Conservation (phyloP, 2,113 vertebrate species). For the pig (Sus scrofa) region T2T-Sscrofa CM000817.6:59161501-59162000, state of each 20-base stretch:
- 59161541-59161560: accelerated
- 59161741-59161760: no score
- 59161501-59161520: background rate
- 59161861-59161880: no score
- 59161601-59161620: background rate
- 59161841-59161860: accelerated
- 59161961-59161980: background rate
- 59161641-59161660: background rate
- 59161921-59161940: background rate
- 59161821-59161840: background rate
- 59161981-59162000: background rate
- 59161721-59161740: no score
- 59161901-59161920: background rate
- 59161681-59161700: background rate
- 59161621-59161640: background rate
- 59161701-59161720: background rate
- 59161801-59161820: accelerated
- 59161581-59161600: background rate
- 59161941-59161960: background rate
- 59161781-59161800: no score
- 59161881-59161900: background rate
- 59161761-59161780: background rate
- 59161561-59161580: background rate
- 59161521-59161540: background rate
- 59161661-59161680: background rate